Evolutionary conservation across 1,140 invertebrate genomes (phyloP).

Genomic region (Pseudobourletiella spinata): DNA sequence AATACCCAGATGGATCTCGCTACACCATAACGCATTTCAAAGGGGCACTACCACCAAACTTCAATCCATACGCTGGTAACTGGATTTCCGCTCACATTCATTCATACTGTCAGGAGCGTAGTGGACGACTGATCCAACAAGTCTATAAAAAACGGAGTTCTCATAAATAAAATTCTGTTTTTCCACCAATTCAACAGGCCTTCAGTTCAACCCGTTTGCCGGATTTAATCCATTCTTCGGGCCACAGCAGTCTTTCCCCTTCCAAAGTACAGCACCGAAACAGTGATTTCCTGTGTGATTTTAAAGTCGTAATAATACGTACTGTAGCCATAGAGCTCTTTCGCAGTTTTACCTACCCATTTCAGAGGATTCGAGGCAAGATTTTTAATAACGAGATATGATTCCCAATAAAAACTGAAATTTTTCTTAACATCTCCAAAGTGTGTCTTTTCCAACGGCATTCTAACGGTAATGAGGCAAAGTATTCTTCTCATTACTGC

Average conservation of each 20-base stretch:
- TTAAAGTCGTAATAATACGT: too few species aligned
- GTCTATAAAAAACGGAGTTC: neutral
- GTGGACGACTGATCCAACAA: neutral
- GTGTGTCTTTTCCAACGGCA: too few species aligned
- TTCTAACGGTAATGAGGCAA: too few species aligned
- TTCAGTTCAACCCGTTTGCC: neutral
- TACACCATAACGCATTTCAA: neutral
- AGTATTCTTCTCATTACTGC: too few species aligned
- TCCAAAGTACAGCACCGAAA: too few species aligned
- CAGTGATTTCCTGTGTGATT: too few species aligned
- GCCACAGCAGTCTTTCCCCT: neutral
- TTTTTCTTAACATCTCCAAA: too few species aligned
- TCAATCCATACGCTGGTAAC: neutral
- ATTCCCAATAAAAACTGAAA: too few species aligned
- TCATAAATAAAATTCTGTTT: neutral
- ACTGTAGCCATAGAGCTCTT: too few species aligned
- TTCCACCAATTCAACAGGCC: neutral
- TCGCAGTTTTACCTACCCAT: too few species aligned
- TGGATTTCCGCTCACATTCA: neutral
- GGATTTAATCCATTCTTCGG: neutral
- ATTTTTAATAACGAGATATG: too few species aligned
- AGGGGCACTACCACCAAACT: neutral
- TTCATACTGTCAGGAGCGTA: neutral
- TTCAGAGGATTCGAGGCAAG: too few species aligned
- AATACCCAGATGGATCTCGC: neutral